phyloP scores from a whole-genome alignment of 2,888 invertebrate genomes.

The Lycophotia porphyrea region DNA sequence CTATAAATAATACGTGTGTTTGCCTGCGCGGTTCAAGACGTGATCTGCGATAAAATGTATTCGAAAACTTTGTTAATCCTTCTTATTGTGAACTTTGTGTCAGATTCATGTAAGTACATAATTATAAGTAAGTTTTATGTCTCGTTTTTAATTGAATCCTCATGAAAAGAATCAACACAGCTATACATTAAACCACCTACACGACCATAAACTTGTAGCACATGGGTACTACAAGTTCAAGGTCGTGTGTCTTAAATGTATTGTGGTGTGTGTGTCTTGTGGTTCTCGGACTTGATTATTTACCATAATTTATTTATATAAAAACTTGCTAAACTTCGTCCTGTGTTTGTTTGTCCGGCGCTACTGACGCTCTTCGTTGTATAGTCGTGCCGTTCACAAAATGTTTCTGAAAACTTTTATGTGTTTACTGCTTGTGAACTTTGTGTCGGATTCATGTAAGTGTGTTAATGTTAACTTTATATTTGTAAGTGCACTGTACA shows the following conservation, averaged over 20 bases:
- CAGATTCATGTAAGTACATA: constrained; percentile 52
- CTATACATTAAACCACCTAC: background rate
- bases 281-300: background rate
- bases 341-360: background rate
- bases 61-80: constrained; percentile 43
- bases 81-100: constrained; percentile 41
- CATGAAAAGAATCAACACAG: background rate
- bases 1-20: background rate
- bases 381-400: constrained; percentile 13
- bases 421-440: constrained; percentile 32
- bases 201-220: background rate
- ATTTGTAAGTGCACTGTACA: background rate
- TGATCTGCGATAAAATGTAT: constrained; percentile 36
- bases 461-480: constrained; percentile 1
- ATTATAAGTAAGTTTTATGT: background rate
- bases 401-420: constrained; percentile 42
- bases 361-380: background rate
- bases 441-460: constrained; percentile 44
- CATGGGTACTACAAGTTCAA: no score
- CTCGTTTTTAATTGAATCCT: background rate
- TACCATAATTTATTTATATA: no score
- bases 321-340: background rate
- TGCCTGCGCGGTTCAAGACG: background rate
- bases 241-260: no score
- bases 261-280: no score